These are phyloP conservation scores for Naja naja DNA, from an alignment of 2,113 vertebrate genomes.

Conservation along the genomic window DNA sequence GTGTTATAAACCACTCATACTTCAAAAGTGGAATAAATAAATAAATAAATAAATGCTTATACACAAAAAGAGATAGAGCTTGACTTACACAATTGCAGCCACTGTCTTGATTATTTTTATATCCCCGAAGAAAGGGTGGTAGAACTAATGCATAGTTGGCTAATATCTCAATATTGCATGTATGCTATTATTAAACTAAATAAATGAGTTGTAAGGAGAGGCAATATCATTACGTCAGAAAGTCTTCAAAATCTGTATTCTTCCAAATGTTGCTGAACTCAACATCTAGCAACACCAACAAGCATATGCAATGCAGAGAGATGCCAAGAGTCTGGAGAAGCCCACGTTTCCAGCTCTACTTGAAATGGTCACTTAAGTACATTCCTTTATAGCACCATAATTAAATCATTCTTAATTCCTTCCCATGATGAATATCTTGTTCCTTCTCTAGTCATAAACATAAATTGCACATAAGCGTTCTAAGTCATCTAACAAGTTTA, in stretches of 20 bases:
- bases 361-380: not conserved
- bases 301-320: not conserved
- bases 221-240: not conserved
- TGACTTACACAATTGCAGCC: not conserved
- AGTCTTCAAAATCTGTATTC: not conserved
- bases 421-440: constrained; percentile 20
- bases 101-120: not conserved
- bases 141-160: not conserved
- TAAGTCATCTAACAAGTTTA: constrained; percentile 35
- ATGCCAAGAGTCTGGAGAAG: not conserved
- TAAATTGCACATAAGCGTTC: constrained; percentile 20
- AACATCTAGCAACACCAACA: not conserved
- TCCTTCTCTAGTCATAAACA: constrained; percentile 17
- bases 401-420: constrained; percentile 7
- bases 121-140: not conserved
- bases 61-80: not conserved
- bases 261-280: not conserved
- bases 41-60: not conserved
- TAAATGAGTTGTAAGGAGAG: not conserved
- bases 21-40: not conserved
- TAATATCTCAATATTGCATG: not conserved
- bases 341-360: not conserved
- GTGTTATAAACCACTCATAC: not conserved
- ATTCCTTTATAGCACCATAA: constrained; percentile 11
- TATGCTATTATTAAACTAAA: not conserved